Conservation (phyloP, 2,888 invertebrate genomes). For the Choreutis nemorana region DNA sequence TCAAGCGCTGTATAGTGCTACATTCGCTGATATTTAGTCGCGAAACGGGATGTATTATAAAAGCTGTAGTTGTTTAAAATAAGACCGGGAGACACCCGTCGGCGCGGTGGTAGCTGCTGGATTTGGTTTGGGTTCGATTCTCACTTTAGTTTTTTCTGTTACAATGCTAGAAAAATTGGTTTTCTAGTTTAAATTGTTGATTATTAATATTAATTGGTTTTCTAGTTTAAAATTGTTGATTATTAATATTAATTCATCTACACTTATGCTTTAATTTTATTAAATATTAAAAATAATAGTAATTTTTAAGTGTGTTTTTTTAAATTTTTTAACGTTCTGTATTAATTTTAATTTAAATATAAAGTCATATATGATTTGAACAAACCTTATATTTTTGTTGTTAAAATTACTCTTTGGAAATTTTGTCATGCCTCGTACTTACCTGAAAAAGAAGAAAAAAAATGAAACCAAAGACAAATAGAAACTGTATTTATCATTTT, state of each 20-base stretch:
- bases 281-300: not conserved
- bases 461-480: too few species aligned
- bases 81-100: constrained; percentile 40
- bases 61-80: constrained; percentile 65
- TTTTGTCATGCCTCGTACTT: too few species aligned
- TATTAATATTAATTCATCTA: not conserved
- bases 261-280: not conserved
- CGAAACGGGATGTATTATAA: constrained; percentile 66
- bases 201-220: too few species aligned
- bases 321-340: not conserved
- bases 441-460: too few species aligned
- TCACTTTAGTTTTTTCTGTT: constrained; percentile 4
- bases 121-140: constrained; percentile 30
- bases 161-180: constrained; percentile 2
- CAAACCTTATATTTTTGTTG: too few species aligned
- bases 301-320: too few species aligned
- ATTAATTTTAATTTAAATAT: not conserved
- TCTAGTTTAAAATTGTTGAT: too few species aligned
- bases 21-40: constrained; percentile 67
- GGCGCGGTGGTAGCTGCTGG: constrained; percentile 15
- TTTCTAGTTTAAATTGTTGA: too few species aligned
- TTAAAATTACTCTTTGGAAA: too few species aligned
- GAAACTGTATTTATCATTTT: too few species aligned
- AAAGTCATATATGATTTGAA: not conserved
- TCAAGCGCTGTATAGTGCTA: constrained; percentile 32